Conservation (phyloP, 1,140 invertebrate species). For the Drosophila erecta region DNA sequence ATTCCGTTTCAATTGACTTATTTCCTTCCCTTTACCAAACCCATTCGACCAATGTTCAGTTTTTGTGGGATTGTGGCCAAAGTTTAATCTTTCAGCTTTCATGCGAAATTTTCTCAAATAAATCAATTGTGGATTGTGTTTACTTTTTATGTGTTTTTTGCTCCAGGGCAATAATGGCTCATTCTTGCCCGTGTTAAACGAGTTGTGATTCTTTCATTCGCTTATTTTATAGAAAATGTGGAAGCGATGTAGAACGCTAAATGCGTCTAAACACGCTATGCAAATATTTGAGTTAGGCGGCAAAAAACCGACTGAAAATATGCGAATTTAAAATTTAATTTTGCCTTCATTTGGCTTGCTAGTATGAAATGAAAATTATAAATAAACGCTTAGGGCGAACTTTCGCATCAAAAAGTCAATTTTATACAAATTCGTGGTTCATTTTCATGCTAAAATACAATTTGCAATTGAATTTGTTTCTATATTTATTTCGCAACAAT, state of each 20-base stretch:
- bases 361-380: background rate
- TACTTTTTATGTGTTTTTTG: conserved; percentile 39
- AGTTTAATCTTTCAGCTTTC: conserved; percentile 56
- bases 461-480: background rate
- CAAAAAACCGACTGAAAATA: conserved; percentile 28
- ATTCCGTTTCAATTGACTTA: conserved; percentile 52
- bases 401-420: background rate
- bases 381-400: too few relatives aligned
- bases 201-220: conserved; percentile 27
- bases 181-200: conserved; percentile 17
- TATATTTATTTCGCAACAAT: background rate
- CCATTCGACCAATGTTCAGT: conserved; percentile 5
- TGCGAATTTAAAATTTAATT: conserved; percentile 27
- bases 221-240: conserved; percentile 44
- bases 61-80: conserved; percentile 32
- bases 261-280: conserved; percentile 66
- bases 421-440: background rate
- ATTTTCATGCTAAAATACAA: background rate
- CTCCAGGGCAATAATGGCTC: conserved; percentile 19
- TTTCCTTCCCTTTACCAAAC: conserved; percentile 1
- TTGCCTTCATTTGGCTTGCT: conserved; percentile 8
- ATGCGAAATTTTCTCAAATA: conserved; percentile 54
- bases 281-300: conserved; percentile 47
- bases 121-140: conserved; percentile 52
- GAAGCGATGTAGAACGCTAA: conserved; percentile 39